Evolutionary conservation across 2,888 invertebrate species (phyloP).

Genomic region (Lottia gigantea): DNA sequence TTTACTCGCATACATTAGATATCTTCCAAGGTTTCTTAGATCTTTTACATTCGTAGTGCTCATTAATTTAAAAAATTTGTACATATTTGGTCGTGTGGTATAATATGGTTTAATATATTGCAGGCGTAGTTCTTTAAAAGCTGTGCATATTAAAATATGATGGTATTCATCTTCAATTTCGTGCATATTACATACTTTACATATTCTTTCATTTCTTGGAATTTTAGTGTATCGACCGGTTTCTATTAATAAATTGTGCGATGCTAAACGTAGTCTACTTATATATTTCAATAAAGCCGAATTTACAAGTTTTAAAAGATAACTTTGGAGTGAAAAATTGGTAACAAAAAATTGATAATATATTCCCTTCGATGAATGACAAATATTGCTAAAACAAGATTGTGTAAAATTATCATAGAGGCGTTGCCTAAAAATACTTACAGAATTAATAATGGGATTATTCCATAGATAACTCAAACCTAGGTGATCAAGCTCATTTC

Average conservation of each 20-base stretch:
- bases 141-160: background rate
- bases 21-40: background rate
- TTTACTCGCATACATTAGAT: background rate
- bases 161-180: background rate
- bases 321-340: conserved; percentile 3
- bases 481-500: background rate
- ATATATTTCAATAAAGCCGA: background rate
- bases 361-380: background rate
- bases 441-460: background rate
- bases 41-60: conserved; percentile 1
- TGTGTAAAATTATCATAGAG: background rate
- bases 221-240: background rate
- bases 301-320: conserved; percentile 1
- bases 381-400: background rate
- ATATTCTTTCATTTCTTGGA: background rate
- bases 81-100: background rate
- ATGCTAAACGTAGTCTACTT: background rate
- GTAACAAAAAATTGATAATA: background rate
- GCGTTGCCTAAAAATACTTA: background rate
- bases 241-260: conserved; percentile 7
- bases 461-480: background rate
- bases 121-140: background rate
- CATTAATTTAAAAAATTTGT: background rate
- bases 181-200: background rate
- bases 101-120: background rate